phyloP scores from a whole-genome alignment of 2,113 vertebrate species.

The Anthoscopus minutus region DNA sequence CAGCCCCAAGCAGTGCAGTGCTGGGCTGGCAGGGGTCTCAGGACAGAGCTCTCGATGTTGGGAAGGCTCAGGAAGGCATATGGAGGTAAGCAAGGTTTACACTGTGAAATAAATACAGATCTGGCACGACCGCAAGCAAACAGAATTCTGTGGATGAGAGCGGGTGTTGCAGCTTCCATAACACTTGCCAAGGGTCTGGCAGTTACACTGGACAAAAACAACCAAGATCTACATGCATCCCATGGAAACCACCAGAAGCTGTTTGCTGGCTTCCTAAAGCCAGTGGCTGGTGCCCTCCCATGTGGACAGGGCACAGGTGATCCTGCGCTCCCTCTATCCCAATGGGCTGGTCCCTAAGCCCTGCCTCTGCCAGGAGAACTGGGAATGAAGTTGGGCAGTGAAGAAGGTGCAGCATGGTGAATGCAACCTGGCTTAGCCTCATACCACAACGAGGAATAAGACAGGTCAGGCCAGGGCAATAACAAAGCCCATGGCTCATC shows the following conservation, averaged over 20 bases:
- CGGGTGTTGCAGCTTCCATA: neutral
- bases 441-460: neutral
- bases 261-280: neutral
- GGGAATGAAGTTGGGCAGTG: neutral
- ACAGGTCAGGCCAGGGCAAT: neutral
- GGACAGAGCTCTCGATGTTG: neutral
- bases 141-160: neutral
- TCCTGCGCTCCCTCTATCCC: neutral
- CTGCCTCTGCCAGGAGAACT: neutral
- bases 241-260: neutral
- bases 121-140: neutral
- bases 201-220: neutral
- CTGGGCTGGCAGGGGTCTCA: neutral
- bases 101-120: rapidly evolving
- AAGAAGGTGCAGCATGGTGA: neutral
- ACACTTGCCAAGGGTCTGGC: neutral
- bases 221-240: neutral
- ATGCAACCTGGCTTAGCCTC: neutral
- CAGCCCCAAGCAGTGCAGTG: neutral
- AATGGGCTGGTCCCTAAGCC: rapidly evolving
- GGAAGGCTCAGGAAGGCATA: neutral
- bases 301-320: neutral
- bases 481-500: constrained; percentile 8
- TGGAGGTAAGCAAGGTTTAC: neutral
- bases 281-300: neutral